Conservation (phyloP, 2,113 vertebrate species). For the Anarhynchus alexandrinus region DNA sequence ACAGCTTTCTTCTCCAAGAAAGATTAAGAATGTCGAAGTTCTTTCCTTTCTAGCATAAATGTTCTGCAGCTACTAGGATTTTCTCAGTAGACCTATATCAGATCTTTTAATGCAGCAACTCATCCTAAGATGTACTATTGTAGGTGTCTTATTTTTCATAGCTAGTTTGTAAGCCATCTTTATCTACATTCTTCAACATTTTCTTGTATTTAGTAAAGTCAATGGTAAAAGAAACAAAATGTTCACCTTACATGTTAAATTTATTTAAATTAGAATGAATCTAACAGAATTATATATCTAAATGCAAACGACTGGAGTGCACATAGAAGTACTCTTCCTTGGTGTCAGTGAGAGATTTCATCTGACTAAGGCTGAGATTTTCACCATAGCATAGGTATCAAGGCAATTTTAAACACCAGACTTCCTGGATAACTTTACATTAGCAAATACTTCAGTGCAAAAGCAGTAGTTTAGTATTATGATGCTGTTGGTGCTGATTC, state of each 20-base stretch:
- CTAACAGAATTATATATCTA: not conserved
- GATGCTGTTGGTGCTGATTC: not conserved
- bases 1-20: constrained; percentile 17
- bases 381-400: not conserved
- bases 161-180: not conserved
- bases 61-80: not conserved
- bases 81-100: not conserved
- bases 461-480: not conserved
- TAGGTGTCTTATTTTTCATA: not conserved
- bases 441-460: not conserved
- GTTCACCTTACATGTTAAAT: not conserved
- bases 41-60: not conserved
- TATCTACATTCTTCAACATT: not conserved
- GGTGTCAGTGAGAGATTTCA: not conserved
- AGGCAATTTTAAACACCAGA: not conserved
- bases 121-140: not conserved
- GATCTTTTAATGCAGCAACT: not conserved
- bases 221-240: not conserved
- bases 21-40: not conserved
- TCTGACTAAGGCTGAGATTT: not conserved
- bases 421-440: not conserved
- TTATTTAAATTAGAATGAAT: not conserved
- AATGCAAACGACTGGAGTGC: not conserved
- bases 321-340: not conserved
- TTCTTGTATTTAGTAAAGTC: not conserved